Conservation (phyloP, 2,113 vertebrate species). For the Ranitomeya variabilis region DNA sequence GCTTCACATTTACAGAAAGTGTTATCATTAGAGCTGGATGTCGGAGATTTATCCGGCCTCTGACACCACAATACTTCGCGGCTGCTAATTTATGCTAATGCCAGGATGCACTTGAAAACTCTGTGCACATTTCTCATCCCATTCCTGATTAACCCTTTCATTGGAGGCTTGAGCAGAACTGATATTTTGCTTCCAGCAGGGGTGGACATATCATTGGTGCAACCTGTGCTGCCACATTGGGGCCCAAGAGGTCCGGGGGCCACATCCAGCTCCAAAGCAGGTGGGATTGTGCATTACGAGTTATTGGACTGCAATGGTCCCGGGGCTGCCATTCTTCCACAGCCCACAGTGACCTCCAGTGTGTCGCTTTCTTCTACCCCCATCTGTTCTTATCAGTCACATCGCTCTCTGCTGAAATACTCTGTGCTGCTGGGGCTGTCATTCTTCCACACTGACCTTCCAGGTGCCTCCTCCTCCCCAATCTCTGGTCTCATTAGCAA, state of each 20-base stretch:
- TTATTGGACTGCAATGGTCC: not conserved
- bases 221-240: too few relatives aligned
- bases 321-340: too few relatives aligned
- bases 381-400: too few relatives aligned
- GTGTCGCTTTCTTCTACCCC: too few relatives aligned
- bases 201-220: too few relatives aligned
- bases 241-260: too few relatives aligned
- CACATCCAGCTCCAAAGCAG: too few relatives aligned
- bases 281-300: too few relatives aligned
- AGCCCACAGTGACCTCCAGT: too few relatives aligned
- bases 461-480: not conserved
- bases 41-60: not conserved
- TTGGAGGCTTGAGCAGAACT: not conserved
- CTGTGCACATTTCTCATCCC: not conserved
- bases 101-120: not conserved
- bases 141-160: not conserved
- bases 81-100: constrained; percentile 42
- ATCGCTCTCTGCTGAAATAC: not conserved
- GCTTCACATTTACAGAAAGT: constrained; percentile 14
- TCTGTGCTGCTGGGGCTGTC: not conserved
- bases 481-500: not conserved
- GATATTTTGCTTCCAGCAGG: not conserved
- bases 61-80: constrained; percentile 16
- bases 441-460: not conserved
- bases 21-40: not conserved